Evolutionary conservation across 2,113 vertebrate species (phyloP).

Genomic region (Xiphophorus hellerii): DNA sequence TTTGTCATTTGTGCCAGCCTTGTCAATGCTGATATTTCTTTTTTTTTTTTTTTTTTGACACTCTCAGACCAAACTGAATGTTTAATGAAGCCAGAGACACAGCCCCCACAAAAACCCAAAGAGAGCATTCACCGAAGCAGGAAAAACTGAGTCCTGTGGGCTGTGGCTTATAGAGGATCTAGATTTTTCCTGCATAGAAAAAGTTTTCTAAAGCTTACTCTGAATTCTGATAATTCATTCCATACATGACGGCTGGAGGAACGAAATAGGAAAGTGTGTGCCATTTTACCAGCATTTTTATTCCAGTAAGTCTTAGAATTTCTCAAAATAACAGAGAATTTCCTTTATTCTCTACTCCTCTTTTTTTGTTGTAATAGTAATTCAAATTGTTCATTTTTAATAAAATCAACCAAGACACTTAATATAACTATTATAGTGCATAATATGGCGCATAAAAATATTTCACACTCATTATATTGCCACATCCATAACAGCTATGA

Average conservation of each 20-base stretch:
- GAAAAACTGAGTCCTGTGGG: neutral
- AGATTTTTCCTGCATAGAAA: neutral
- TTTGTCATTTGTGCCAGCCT: slow-evolving; percentile 41
- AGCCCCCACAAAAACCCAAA: slow-evolving; percentile 1
- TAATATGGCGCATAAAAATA: neutral
- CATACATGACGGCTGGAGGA: too few relatives aligned
- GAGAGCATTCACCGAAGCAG: neutral
- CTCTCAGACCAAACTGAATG: slow-evolving; percentile 60
- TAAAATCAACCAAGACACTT: neutral
- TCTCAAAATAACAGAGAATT: neutral
- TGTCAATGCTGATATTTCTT: slow-evolving; percentile 33
- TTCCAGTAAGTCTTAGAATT: too few relatives aligned
- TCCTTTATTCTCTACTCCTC: neutral
- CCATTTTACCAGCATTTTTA: too few relatives aligned
- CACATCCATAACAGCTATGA: neutral
- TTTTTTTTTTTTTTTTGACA: slow-evolving; percentile 16
- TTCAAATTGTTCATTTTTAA: neutral
- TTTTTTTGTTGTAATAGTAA: neutral
- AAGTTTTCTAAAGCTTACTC: neutral
- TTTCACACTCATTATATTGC: neutral
- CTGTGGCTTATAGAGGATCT: too few relatives aligned
- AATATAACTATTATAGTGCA: neutral
- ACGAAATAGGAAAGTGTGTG: too few relatives aligned
- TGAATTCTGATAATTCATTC: neutral
- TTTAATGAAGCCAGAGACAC: slow-evolving; percentile 24